A percentile compares a stretch with the other conserved stretches of the same genome.
phyloP scores from a whole-genome alignment of 1,140 invertebrate species.

The Gonatopus flavifemur region DNA sequence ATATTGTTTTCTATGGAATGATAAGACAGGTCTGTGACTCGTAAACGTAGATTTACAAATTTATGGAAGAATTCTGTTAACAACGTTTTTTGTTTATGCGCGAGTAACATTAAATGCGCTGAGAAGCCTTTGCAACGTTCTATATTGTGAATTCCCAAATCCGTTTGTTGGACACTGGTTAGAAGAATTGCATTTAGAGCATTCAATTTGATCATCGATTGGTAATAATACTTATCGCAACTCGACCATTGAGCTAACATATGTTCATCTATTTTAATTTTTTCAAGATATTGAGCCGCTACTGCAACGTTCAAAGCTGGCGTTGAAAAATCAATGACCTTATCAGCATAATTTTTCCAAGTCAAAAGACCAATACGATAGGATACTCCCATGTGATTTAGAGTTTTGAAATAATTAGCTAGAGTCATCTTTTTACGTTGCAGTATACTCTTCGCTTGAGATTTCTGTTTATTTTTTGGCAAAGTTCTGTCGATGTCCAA shows the following conservation, averaged over 20 bases:
- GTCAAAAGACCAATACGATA: conserved; percentile 72
- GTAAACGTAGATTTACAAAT: conserved; percentile 44
- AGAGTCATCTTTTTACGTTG: conserved; percentile 82
- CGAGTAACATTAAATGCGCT: conserved; percentile 67
- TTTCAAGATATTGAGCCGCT: conserved; percentile 46
- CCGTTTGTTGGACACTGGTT: conserved; percentile 70
- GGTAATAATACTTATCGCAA: conserved; percentile 76
- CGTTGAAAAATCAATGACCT: conserved; percentile 50
- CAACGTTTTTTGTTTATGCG: conserved; percentile 55
- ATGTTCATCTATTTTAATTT: conserved; percentile 15
- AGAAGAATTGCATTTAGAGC: conserved; percentile 66
- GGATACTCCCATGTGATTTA: conserved; percentile 75
- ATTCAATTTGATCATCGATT: conserved; percentile 69
- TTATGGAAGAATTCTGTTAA: conserved; percentile 43
- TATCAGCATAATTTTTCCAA: conserved; percentile 41
- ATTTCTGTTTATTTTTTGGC: conserved; percentile 76
- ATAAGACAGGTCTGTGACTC: conserved; percentile 34
- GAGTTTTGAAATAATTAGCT: conserved; percentile 79
- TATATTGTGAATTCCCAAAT: conserved; percentile 78
- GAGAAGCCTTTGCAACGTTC: conserved; percentile 84
- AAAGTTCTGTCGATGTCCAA: conserved; percentile 65
- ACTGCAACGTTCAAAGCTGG: conserved; percentile 66
- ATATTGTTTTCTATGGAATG: conserved; percentile 12
- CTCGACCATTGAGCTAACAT: conserved; percentile 69
- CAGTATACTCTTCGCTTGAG: conserved; percentile 78